Evolutionary conservation across 2,113 vertebrate genomes (phyloP).

Genomic region (Rhynchomys soricoides): DNA sequence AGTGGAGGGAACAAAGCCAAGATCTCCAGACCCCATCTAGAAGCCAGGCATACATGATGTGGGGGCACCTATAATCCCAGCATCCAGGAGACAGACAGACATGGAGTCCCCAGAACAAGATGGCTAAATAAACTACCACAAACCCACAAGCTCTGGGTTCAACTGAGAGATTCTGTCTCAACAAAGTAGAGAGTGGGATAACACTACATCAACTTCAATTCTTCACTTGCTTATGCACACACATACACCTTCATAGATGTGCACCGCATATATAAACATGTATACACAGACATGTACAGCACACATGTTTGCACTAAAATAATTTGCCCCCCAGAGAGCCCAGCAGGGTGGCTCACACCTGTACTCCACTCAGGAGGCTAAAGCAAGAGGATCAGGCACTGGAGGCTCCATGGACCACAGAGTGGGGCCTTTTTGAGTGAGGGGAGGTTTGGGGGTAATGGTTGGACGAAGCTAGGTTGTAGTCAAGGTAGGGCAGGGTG

Average conservation of each 20-base stretch:
- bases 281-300: background rate
- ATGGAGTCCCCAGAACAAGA: background rate
- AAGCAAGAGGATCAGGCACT: background rate
- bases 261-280: background rate
- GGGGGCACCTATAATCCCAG: background rate
- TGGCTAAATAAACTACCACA: background rate
- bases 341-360: background rate
- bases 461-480: background rate
- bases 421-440: background rate
- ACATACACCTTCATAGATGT: background rate
- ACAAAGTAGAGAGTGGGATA: background rate
- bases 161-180: background rate
- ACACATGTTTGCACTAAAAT: background rate
- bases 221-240: too few species aligned
- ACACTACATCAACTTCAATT: background rate
- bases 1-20: background rate
- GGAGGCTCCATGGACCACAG: background rate
- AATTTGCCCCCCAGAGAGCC: background rate
- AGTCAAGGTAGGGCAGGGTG: background rate
- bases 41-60: background rate
- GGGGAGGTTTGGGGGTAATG: background rate
- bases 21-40: background rate
- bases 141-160: background rate
- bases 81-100: background rate
- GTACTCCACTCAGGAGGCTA: background rate